These are phyloP conservation scores for Orientallactaga sibirica DNA, from an alignment of 2,797 vertebrate species.

Conservation along the genomic window DNA sequence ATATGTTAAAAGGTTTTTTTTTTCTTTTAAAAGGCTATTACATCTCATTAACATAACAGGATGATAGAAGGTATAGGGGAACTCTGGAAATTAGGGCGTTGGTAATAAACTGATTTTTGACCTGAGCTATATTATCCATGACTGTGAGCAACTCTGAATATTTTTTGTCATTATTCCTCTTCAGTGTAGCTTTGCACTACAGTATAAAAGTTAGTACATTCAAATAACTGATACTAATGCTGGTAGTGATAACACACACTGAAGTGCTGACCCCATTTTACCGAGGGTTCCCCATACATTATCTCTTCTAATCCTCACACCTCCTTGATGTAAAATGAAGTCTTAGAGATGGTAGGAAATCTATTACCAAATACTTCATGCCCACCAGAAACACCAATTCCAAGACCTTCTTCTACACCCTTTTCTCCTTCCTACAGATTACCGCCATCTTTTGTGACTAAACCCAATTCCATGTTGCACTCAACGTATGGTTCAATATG, in stretches of 20 bases:
- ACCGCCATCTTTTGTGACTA: background rate
- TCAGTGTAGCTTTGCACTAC: background rate
- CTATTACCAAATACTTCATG: background rate
- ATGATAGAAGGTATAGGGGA: background rate
- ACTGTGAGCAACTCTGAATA: slow-evolving; percentile 36
- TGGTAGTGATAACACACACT: slow-evolving; percentile 3
- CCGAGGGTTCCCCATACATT: background rate
- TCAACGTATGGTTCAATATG: background rate
- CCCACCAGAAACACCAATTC: background rate
- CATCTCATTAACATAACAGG: slow-evolving; percentile 74
- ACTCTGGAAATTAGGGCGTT: slow-evolving; percentile 20
- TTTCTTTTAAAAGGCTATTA: slow-evolving; percentile 80
- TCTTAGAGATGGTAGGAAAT: background rate
- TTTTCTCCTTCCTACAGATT: background rate
- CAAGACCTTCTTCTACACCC: background rate
- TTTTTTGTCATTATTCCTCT: slow-evolving; percentile 37
- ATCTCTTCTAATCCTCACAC: slow-evolving; percentile 20
- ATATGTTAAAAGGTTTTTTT: slow-evolving; percentile 75
- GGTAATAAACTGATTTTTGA: slow-evolving; percentile 58
- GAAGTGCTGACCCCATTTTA: background rate
- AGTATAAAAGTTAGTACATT: slow-evolving; percentile 19
- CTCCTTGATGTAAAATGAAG: background rate
- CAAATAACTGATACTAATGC: background rate
- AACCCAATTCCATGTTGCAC: background rate
- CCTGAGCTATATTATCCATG: background rate